These are phyloP conservation scores for Madoqua kirkii DNA, from an alignment of 2,113 vertebrate genomes.

Conservation along the genomic window DNA sequence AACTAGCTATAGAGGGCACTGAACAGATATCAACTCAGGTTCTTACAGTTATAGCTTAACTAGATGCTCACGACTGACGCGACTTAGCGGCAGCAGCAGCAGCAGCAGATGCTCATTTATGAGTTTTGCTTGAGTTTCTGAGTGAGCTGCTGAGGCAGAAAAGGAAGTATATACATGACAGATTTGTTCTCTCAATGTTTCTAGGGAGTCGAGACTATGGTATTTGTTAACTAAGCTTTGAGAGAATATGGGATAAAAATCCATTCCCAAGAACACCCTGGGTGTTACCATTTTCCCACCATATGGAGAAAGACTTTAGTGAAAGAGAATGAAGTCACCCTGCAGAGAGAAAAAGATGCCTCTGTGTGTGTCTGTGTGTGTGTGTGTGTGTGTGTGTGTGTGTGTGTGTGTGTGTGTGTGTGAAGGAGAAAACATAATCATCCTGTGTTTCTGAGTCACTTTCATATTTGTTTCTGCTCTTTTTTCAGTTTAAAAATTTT, in stretches of 20 bases:
- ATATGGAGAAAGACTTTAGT: background rate
- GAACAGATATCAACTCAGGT: background rate
- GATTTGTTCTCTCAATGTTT: too few species aligned
- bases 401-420: background rate
- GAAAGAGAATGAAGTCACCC: background rate
- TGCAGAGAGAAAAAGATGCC: background rate
- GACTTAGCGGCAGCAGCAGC: background rate
- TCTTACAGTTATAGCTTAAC: background rate
- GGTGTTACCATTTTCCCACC: background rate
- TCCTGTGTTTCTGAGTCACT: background rate
- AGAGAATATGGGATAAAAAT: background rate
- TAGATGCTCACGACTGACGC: rapidly evolving
- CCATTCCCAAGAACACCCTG: background rate
- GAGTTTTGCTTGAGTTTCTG: background rate
- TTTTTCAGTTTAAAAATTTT: background rate
- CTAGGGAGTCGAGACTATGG: background rate
- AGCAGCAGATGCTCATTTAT: background rate
- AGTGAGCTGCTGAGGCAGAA: background rate
- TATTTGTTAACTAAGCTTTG: background rate
- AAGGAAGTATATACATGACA: background rate
- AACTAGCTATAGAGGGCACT: background rate
- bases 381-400: background rate
- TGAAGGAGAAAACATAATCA: background rate
- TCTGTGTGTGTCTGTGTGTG: background rate
- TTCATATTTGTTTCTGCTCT: background rate